A percentile compares a stretch with the other conserved stretches of the same genome.
phyloP scores from a whole-genome alignment of 2,797 vertebrate genomes.

The Serranus cabrilla region DNA sequence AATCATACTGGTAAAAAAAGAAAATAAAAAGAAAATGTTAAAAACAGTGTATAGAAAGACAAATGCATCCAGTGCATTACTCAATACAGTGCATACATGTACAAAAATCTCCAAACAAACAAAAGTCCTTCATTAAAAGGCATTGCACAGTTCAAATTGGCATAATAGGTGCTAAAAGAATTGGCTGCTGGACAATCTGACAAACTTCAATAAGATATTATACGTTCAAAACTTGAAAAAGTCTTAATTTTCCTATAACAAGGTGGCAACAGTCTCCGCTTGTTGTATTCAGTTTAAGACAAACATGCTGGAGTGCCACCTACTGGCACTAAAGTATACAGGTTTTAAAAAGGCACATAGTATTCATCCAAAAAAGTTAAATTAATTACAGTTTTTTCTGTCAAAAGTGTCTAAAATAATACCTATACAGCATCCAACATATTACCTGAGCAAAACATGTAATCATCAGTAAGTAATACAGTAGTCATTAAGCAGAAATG shows the following conservation, averaged over 20 bases:
- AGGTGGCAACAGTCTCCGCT: not conserved
- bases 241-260: slow-evolving; percentile 8
- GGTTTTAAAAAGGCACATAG: slow-evolving; percentile 22
- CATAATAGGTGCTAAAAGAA: slow-evolving; percentile 32
- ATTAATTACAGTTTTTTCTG: slow-evolving; percentile 11
- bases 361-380: slow-evolving; percentile 19
- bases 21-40: not conserved
- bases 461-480: slow-evolving; percentile 51
- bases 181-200: slow-evolving; percentile 4
- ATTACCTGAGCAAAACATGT: slow-evolving; percentile 72
- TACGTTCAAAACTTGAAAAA: not conserved
- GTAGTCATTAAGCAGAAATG: slow-evolving; percentile 46
- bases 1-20: not conserved
- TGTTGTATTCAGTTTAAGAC: slow-evolving; percentile 13
- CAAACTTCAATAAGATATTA: not conserved
- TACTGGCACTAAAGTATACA: slow-evolving; percentile 51
- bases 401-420: slow-evolving; percentile 47
- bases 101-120: slow-evolving; percentile 23
- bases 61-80: slow-evolving; percentile 81
- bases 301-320: slow-evolving; percentile 47
- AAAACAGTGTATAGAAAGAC: slow-evolving; percentile 47
- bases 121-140: slow-evolving; percentile 43
- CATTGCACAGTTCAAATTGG: slow-evolving; percentile 62
- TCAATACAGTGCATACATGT: slow-evolving; percentile 62
- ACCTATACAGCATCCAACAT: slow-evolving; percentile 50